Evolutionary conservation across 1,140 invertebrate genomes (phyloP).

Genomic region (Drosophila bocki): DNA sequence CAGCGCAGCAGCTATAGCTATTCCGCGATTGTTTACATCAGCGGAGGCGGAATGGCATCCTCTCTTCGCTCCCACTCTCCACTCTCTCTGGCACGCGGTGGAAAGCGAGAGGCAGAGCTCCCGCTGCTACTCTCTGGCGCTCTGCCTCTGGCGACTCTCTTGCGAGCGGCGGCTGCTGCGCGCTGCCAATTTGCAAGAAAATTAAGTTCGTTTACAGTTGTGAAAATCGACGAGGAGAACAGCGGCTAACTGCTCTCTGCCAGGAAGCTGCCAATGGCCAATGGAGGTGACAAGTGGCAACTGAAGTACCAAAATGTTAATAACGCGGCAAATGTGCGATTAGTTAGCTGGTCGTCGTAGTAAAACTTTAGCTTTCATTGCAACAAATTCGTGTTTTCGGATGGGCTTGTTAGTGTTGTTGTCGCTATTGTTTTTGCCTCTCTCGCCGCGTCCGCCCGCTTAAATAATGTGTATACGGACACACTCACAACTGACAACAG

Average conservation of each 20-base stretch:
- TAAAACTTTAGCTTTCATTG: constrained; percentile 2
- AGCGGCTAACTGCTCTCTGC: constrained; percentile 27
- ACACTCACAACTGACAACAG: constrained; percentile 32
- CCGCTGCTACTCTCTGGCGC: constrained; percentile 7
- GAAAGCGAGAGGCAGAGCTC: constrained; percentile 8
- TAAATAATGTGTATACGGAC: constrained; percentile 50
- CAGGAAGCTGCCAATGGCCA: constrained; percentile 64
- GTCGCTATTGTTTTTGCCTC: constrained; percentile 33
- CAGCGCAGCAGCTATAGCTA: constrained; percentile 26
- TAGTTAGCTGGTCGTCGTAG: background rate
- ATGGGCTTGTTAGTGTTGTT: background rate
- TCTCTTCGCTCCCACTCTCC: constrained; percentile 14
- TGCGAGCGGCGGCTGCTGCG: constrained; percentile 62
- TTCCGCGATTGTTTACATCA: constrained; percentile 63
- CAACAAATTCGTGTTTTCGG: constrained; percentile 23
- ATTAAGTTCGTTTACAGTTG: constrained; percentile 79
- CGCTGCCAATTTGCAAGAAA: constrained; percentile 77
- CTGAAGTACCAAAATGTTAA: constrained; percentile 42
- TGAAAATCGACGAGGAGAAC: constrained; percentile 59
- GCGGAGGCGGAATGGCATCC: constrained; percentile 20
- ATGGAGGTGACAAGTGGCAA: constrained; percentile 53
- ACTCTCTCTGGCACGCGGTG: background rate
- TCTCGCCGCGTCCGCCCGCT: constrained; percentile 57
- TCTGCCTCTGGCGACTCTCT: constrained; percentile 47
- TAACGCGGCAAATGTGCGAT: background rate